Conservation (phyloP, 1,140 invertebrate genomes). For the Araneus ventricosus region DNA sequence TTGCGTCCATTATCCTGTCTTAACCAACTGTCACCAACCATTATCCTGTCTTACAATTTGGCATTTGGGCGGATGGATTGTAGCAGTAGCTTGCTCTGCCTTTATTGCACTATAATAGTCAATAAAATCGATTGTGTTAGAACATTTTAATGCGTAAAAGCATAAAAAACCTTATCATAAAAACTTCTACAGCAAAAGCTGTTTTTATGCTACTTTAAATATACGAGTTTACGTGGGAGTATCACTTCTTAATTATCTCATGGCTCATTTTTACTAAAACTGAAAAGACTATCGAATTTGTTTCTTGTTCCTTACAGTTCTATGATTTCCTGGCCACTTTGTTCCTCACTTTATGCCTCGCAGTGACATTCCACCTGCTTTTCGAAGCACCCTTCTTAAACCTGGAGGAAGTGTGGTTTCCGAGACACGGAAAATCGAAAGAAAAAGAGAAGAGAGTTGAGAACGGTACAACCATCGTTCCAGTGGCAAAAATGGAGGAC, state of each 20-base stretch:
- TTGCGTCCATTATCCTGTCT: too few relatives aligned
- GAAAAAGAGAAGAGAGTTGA: constrained; percentile 51
- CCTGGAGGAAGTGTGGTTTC: constrained; percentile 66
- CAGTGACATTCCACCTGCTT: constrained; percentile 60
- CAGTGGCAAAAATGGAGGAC: constrained; percentile 68
- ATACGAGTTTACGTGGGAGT: not conserved
- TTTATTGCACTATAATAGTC: too few relatives aligned
- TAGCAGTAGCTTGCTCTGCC: too few relatives aligned
- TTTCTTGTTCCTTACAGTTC: constrained; percentile 19
- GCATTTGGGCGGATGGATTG: too few relatives aligned
- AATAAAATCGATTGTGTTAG: too few relatives aligned
- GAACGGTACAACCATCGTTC: constrained; percentile 54
- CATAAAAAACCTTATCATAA: too few relatives aligned
- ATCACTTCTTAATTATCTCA: not conserved
- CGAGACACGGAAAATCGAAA: constrained; percentile 30
- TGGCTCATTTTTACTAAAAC: not conserved
- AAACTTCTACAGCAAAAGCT: too few relatives aligned
- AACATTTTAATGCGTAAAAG: too few relatives aligned
- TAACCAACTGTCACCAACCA: too few relatives aligned
- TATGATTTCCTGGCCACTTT: constrained; percentile 65
- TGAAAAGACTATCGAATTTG: too few relatives aligned
- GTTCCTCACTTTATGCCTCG: constrained; percentile 53
- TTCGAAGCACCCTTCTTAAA: constrained; percentile 69
- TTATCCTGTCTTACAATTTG: too few relatives aligned
- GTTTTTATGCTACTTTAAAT: too few relatives aligned